Conservation (phyloP, 2,113 vertebrate genomes). For the Crotalus viridis region DNA sequence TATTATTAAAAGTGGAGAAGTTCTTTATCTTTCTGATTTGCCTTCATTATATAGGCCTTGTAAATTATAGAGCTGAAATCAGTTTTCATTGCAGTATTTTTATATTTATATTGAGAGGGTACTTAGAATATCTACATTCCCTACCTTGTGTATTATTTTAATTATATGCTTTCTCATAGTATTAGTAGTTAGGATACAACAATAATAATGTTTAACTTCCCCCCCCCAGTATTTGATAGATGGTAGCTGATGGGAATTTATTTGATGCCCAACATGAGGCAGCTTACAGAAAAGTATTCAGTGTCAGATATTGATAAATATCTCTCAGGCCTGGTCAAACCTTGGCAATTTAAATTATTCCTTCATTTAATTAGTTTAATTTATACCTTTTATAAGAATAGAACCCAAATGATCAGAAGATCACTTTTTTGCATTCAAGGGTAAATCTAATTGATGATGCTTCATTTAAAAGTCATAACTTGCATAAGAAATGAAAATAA, state of each 20-base stretch:
- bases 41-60: background rate
- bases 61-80: background rate
- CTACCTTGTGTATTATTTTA: background rate
- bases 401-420: background rate
- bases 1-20: background rate
- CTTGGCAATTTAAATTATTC: background rate
- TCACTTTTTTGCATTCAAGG: background rate
- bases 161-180: background rate
- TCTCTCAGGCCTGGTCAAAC: background rate
- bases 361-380: background rate
- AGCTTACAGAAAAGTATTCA: background rate
- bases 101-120: background rate
- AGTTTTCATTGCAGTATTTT: background rate
- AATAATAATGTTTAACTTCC: background rate
- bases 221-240: background rate
- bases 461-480: background rate
- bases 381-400: background rate
- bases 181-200: slow-evolving; percentile 4
- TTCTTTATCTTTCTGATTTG: background rate
- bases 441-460: background rate
- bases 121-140: background rate
- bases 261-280: background rate
- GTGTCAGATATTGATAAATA: background rate
- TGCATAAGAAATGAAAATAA: background rate
- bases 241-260: slow-evolving; percentile 8